These are phyloP conservation scores for Rhea pennata DNA, from an alignment of 2,113 vertebrate genomes.

Conservation along the genomic window DNA sequence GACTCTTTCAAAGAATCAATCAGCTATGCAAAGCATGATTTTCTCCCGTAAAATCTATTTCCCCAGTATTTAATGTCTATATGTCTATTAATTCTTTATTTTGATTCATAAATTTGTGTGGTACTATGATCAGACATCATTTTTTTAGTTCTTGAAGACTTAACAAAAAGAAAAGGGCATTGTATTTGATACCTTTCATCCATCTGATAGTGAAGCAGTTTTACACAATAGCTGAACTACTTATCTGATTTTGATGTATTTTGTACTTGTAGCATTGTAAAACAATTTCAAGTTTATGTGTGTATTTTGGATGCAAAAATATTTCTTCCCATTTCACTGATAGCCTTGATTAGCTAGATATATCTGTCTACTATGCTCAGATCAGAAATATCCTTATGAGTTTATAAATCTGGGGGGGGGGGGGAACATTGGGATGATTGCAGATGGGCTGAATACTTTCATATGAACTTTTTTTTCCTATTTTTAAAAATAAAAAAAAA, in stretches of 20 bases:
- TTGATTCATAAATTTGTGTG: neutral
- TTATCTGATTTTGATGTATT: neutral
- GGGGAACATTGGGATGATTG: neutral
- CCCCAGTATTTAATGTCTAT: neutral
- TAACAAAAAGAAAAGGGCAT: neutral
- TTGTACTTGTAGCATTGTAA: neutral
- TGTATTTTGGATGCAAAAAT: neutral
- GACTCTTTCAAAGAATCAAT: neutral
- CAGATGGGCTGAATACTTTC: neutral
- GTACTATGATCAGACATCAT: neutral
- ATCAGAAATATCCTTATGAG: neutral
- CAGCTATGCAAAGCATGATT: neutral
- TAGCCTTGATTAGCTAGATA: neutral
- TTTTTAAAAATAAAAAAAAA: neutral
- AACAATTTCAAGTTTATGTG: neutral
- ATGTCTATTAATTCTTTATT: neutral
- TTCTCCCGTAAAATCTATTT: neutral
- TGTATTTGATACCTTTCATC: neutral
- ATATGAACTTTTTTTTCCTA: neutral
- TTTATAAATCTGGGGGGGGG: neutral
- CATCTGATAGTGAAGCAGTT: neutral
- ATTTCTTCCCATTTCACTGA: neutral
- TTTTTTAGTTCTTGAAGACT: neutral
- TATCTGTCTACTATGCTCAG: neutral
- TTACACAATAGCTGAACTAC: neutral